Evolutionary conservation across 2,888 invertebrate species (phyloP).

Genomic region (Microctonus aethiopoides): DNA sequence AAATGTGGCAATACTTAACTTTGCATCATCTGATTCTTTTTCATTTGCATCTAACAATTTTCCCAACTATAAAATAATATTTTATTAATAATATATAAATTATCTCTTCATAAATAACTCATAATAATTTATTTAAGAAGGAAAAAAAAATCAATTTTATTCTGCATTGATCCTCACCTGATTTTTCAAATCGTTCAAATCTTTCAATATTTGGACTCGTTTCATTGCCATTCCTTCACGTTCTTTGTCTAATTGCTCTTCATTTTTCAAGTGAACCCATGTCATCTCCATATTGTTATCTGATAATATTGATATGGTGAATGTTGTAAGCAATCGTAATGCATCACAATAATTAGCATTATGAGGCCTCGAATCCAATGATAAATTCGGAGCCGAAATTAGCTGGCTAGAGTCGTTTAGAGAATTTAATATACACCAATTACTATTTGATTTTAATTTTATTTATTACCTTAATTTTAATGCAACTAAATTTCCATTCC

Average conservation of each 20-base stretch:
- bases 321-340: neutral
- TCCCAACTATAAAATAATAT: conserved; percentile 48
- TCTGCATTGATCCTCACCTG: conserved; percentile 46
- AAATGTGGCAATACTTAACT: conserved; percentile 72
- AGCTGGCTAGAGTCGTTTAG: too few relatives aligned
- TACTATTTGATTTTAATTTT: neutral
- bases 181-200: conserved; percentile 60
- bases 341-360: neutral
- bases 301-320: neutral
- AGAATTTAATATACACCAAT: too few relatives aligned
- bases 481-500: conserved; percentile 62
- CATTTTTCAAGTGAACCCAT: conserved; percentile 48
- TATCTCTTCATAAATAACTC: neutral
- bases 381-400: conserved; percentile 12
- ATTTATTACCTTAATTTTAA: conserved; percentile 41
- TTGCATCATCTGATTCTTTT: conserved; percentile 69
- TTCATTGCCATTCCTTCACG: conserved; percentile 50
- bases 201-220: conserved; percentile 57
- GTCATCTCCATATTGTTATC: conserved; percentile 30
- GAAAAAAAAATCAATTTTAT: conserved; percentile 15
- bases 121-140: neutral
- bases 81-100: neutral
- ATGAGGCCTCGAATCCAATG: neutral
- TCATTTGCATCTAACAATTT: conserved; percentile 70
- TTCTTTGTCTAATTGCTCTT: conserved; percentile 42